These are phyloP conservation scores for Fragum whitleyi DNA, from an alignment of 2,888 invertebrate genomes.

Conservation along the genomic window DNA sequence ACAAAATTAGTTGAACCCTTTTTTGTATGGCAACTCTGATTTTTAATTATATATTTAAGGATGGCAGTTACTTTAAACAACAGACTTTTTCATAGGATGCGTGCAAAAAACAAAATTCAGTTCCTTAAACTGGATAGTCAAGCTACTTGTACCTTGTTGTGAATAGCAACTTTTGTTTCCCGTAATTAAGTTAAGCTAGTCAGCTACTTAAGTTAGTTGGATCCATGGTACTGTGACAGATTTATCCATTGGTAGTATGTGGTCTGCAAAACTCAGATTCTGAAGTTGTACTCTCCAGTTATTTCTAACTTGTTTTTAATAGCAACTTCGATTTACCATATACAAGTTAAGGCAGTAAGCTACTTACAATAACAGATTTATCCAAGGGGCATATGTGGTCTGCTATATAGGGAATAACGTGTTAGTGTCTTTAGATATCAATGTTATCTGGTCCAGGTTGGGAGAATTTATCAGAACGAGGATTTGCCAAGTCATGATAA, in stretches of 20 bases:
- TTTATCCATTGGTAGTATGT: conserved; percentile 71
- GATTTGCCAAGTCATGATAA: no score
- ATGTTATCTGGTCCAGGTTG: no score
- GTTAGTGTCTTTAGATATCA: no score
- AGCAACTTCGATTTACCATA: conserved; percentile 59
- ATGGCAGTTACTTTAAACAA: conserved; percentile 67
- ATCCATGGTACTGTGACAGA: conserved; percentile 72
- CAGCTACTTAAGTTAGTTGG: no score
- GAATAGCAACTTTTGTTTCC: conserved; percentile 55
- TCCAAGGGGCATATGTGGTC: no score
- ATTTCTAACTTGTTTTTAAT: conserved; percentile 54
- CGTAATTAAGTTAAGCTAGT: conserved; percentile 70
- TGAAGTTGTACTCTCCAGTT: conserved; percentile 76
- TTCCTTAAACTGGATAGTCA: conserved; percentile 76
- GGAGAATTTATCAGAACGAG: no score
- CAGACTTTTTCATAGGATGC: conserved; percentile 66
- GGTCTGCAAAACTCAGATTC: conserved; percentile 75
- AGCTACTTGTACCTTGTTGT: conserved; percentile 64
- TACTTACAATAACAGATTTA: no score
- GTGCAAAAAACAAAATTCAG: conserved; percentile 75
- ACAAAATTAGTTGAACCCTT: conserved; percentile 67
- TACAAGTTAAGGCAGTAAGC: conserved; percentile 74
- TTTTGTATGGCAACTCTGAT: conserved; percentile 49
- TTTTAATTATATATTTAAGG: conserved; percentile 70
- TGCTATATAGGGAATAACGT: no score